phyloP scores from a whole-genome alignment of 2,113 vertebrate genomes.

The Triplophysa dalaica region DNA sequence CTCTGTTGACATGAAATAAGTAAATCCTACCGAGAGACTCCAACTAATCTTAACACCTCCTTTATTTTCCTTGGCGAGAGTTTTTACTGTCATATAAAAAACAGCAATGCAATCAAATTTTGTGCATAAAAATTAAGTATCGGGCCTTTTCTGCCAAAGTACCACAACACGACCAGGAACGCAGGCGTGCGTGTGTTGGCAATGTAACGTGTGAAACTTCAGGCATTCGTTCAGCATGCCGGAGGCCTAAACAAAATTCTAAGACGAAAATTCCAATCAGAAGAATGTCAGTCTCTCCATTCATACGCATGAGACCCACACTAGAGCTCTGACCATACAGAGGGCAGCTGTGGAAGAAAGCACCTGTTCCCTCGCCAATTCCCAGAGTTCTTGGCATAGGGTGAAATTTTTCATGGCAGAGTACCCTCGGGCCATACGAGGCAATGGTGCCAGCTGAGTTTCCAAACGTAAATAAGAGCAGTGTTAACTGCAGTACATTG shows the following conservation, averaged over 20 bases:
- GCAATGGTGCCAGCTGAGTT: slow-evolving; percentile 78
- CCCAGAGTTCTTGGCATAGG: slow-evolving; percentile 68
- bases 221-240: slow-evolving; percentile 13
- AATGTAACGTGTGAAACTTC: slow-evolving; percentile 21
- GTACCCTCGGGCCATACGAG: slow-evolving; percentile 66
- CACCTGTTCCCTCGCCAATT: slow-evolving; percentile 74
- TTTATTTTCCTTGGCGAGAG: slow-evolving; percentile 19
- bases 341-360: slow-evolving; percentile 50
- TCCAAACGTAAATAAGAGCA: slow-evolving; percentile 70
- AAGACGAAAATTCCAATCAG: slow-evolving; percentile 36
- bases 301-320: slow-evolving; percentile 54
- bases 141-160: slow-evolving; percentile 7
- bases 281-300: slow-evolving; percentile 61
- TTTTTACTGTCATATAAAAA: background rate
- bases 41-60: slow-evolving; percentile 29
- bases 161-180: slow-evolving; percentile 8
- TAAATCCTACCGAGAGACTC: slow-evolving; percentile 10
- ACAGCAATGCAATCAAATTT: slow-evolving; percentile 4
- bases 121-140: slow-evolving; percentile 13
- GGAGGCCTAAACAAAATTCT: slow-evolving; percentile 47
- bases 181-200: slow-evolving; percentile 1
- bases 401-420: slow-evolving; percentile 71
- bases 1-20: slow-evolving; percentile 13
- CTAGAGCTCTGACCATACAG: slow-evolving; percentile 34
- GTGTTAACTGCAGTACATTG: slow-evolving; percentile 72